These are phyloP conservation scores for Halcyon leucocephala DNA, from an alignment of 2,797 vertebrate species.

Conservation along the genomic window DNA sequence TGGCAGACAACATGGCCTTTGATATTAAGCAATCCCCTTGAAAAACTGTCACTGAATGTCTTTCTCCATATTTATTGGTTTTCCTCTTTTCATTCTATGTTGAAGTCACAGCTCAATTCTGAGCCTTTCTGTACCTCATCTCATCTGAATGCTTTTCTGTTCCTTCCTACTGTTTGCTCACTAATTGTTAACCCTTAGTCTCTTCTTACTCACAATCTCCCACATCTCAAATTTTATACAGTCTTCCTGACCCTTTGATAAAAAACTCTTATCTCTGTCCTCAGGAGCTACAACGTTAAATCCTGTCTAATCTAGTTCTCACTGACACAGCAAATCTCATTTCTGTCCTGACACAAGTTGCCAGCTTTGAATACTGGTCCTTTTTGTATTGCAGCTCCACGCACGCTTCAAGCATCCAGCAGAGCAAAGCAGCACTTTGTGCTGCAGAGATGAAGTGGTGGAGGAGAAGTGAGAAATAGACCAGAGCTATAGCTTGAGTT, in stretches of 20 bases:
- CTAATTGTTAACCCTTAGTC: background rate
- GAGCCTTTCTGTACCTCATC: background rate
- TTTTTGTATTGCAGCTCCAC: background rate
- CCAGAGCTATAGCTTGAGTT: background rate
- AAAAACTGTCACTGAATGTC: background rate
- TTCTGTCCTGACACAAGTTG: background rate
- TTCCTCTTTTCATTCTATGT: background rate
- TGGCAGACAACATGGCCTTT: background rate
- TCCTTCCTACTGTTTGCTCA: background rate
- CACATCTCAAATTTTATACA: background rate
- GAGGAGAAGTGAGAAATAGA: background rate
- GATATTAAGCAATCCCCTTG: background rate
- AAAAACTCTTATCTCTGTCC: background rate
- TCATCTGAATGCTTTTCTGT: background rate
- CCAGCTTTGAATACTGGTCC: background rate
- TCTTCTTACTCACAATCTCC: background rate
- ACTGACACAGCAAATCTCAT: slow-evolving; percentile 1
- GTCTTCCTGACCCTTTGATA: background rate
- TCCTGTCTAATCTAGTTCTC: slow-evolving; percentile 4
- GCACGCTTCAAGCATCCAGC: accelerated
- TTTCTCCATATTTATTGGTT: background rate
- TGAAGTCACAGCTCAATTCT: background rate
- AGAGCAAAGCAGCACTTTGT: background rate
- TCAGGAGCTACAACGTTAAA: slow-evolving; percentile 4
- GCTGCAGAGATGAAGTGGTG: background rate